These are phyloP conservation scores for Drosophila paulistorum DNA, from an alignment of 1,140 invertebrate genomes.

Conservation along the genomic window DNA sequence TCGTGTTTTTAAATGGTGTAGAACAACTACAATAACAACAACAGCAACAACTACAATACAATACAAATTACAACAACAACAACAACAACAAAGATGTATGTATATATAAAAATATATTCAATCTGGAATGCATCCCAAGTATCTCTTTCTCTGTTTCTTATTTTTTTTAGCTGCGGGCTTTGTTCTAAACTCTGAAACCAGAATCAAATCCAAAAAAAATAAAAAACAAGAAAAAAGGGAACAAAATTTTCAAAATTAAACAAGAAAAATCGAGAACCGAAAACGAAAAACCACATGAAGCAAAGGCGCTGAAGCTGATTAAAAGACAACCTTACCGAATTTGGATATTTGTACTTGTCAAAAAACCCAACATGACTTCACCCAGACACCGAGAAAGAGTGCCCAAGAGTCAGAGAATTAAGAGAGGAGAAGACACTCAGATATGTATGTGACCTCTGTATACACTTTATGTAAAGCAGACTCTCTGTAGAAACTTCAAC, in stretches of 20 bases:
- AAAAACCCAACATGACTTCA: slow-evolving; percentile 52
- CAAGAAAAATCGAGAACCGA: slow-evolving; percentile 9
- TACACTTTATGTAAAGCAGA: background rate
- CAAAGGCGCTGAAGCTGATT: slow-evolving; percentile 69
- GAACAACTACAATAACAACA: slow-evolving; percentile 53
- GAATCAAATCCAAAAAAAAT: slow-evolving; percentile 6
- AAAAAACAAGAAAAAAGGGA: slow-evolving; percentile 1
- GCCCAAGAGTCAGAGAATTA: slow-evolving; percentile 8
- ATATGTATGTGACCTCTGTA: background rate
- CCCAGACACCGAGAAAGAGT: slow-evolving; percentile 27
- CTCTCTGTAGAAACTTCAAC: background rate
- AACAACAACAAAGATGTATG: slow-evolving; percentile 24
- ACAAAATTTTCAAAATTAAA: slow-evolving; percentile 14
- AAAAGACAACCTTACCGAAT: slow-evolving; percentile 82
- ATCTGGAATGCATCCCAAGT: slow-evolving; percentile 37
- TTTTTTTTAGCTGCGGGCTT: slow-evolving; percentile 37
- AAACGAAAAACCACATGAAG: slow-evolving; percentile 70
- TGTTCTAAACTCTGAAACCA: slow-evolving; percentile 36
- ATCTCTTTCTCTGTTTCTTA: slow-evolving; percentile 28
- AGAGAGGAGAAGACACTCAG: background rate
- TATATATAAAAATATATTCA: slow-evolving; percentile 14
- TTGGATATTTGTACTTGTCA: slow-evolving; percentile 81
- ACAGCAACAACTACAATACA: slow-evolving; percentile 42
- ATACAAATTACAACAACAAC: slow-evolving; percentile 51
- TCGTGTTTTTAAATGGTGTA: slow-evolving; percentile 26